These are phyloP conservation scores for Ligdia adustata DNA, from an alignment of 2,888 invertebrate species.

Conservation along the genomic window DNA sequence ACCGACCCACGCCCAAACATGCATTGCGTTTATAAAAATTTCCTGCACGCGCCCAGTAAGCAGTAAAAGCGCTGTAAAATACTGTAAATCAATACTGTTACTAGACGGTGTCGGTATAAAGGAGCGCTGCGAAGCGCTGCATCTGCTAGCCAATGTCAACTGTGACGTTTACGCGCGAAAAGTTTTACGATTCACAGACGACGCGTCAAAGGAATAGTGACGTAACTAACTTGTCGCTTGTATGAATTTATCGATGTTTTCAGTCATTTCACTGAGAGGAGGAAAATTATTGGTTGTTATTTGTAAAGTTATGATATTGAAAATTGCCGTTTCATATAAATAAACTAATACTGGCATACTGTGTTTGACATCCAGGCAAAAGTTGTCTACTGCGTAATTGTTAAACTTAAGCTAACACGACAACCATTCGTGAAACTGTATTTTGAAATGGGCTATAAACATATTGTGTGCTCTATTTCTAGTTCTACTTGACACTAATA, in stretches of 20 bases:
- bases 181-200: conserved; percentile 80
- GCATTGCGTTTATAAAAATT: conserved; percentile 40
- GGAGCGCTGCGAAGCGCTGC: conserved; percentile 71
- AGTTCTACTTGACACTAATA: neutral
- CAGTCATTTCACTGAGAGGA: too few relatives aligned
- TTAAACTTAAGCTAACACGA: too few relatives aligned
- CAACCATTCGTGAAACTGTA: too few relatives aligned
- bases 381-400: too few relatives aligned
- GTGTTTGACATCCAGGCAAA: too few relatives aligned
- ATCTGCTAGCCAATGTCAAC: conserved; percentile 76
- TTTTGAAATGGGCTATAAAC: neutral
- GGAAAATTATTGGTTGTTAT: too few relatives aligned
- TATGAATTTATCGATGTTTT: conserved; percentile 40
- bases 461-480: neutral
- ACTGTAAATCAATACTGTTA: conserved; percentile 68
- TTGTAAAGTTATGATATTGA: too few relatives aligned
- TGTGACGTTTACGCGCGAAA: conserved; percentile 82
- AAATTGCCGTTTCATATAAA: too few relatives aligned
- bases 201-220: conserved; percentile 68
- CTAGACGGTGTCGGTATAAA: conserved; percentile 68
- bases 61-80: conserved; percentile 58
- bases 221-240: conserved; percentile 46
- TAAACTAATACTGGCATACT: too few relatives aligned
- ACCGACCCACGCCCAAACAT: conserved; percentile 37
- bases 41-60: conserved; percentile 41